Conservation (phyloP, 2,888 invertebrate species). For the Unio pictorum region DNA sequence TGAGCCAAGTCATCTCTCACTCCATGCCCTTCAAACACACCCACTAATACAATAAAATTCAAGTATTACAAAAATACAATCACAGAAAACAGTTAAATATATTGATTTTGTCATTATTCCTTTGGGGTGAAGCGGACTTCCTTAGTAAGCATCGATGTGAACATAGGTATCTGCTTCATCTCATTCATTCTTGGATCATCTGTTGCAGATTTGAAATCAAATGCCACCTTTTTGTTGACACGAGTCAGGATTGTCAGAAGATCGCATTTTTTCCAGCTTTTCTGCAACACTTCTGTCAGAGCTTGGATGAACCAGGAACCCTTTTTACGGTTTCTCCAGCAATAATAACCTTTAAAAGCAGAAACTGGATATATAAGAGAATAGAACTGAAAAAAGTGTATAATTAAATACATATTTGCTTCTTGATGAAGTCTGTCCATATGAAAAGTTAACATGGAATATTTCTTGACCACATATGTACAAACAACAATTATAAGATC, state of each 20-base stretch:
- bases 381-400: too few species aligned
- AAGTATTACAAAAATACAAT: too few species aligned
- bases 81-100: too few species aligned
- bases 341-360: constrained; percentile 59
- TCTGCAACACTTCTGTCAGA: constrained; percentile 54
- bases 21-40: too few species aligned
- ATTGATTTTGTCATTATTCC: constrained; percentile 6
- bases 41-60: too few species aligned
- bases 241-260: constrained; percentile 65
- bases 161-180: constrained; percentile 67
- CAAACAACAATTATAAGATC: too few species aligned
- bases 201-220: constrained; percentile 66
- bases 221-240: constrained; percentile 68
- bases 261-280: constrained; percentile 54
- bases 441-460: too few species aligned
- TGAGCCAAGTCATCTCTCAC: too few species aligned
- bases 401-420: too few species aligned
- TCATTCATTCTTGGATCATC: constrained; percentile 53
- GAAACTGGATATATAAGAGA: not conserved
- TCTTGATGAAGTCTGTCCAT: too few species aligned
- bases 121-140: constrained; percentile 61
- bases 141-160: constrained; percentile 68
- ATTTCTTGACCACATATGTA: too few species aligned
- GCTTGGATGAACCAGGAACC: constrained; percentile 71
- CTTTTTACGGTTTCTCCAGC: constrained; percentile 68